Base-by-base conservation (phyloP, 37 sponge, comb jelly and placozoan genomes). In the Chondrilla cf. caribensis region DNA sequence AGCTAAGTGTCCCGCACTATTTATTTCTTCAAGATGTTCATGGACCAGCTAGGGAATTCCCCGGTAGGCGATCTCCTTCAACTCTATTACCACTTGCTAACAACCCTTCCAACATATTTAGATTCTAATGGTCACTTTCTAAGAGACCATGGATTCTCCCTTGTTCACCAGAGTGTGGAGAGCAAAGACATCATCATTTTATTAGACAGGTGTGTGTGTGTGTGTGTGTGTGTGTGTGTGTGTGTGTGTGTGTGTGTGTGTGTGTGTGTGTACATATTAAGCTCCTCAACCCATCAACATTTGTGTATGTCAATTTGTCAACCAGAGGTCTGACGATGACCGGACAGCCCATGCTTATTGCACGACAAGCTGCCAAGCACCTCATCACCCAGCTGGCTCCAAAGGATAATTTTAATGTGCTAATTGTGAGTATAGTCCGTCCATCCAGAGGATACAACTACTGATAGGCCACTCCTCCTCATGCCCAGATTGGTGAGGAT, bases 171-270 rank as follows among this genome's bases (percentile, higher is more conserved):
- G 51, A 47, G 51, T 11, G 5, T 26, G 8, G 25, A 17, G 21
- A 78, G 38, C 57, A 21, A 54, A n/a, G 17, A 22, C 21, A 14
- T 35, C 37, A 83, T 55, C 28, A 38, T 38, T 28, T 9, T 7
- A 22, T 41, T 22, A n/a, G 18, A 17, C 8, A 40, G 8, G 31
- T 42, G 60, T 37, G 24, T 67, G 83, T 43, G 71, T 67, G 70
- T 44, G 58, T 40, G 70, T 40, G 83, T 82, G 83, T 82, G 58
- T 51, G 83, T 40, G 72, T 67, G 83, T 67, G 83, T 82, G 72
- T 29, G 36, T 67, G 70, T 7, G 57, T 82, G 83, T 68, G 72
- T 70, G 71, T 40, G 70, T 67, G 83, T 68, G 70, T 82, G 83
- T 44, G 58, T 42, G 70, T 24, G 58, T 82, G 70, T 51, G 58